These are phyloP conservation scores for Scomber colias DNA, from an alignment of 2,113 vertebrate genomes.

Conservation along the genomic window DNA sequence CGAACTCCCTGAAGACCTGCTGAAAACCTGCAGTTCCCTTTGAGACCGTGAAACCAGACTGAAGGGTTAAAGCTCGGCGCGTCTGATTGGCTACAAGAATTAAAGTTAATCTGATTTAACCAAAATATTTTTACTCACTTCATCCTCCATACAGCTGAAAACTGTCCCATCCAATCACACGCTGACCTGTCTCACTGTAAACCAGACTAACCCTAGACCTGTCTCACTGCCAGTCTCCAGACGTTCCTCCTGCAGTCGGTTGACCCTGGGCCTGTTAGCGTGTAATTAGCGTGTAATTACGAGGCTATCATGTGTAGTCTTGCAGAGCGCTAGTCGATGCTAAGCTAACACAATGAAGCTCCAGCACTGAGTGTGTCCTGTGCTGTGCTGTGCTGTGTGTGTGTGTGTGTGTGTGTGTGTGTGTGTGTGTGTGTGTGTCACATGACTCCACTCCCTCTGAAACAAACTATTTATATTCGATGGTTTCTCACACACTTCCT, in stretches of 20 bases:
- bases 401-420: neutral
- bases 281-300: conserved; percentile 2
- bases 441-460: conserved; percentile 41
- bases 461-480: conserved; percentile 20
- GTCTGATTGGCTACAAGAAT: no score
- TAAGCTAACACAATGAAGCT: conserved; percentile 34
- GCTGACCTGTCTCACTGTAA: no score
- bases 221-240: neutral
- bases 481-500: no score
- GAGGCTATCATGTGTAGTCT: neutral
- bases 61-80: no score
- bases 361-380: neutral
- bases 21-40: no score
- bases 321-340: neutral
- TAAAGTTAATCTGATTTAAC: no score
- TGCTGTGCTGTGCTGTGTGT: conserved; percentile 16
- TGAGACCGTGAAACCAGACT: no score
- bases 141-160: no score
- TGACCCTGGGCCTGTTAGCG: neutral
- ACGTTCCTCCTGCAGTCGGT: no score
- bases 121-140: no score
- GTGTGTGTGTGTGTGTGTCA: conserved; percentile 16
- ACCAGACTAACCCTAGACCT: neutral
- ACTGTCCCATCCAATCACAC: no score
- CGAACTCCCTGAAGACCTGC: no score